These are phyloP conservation scores for Eilema caniola DNA, from an alignment of 2,888 invertebrate genomes.

Conservation along the genomic window DNA sequence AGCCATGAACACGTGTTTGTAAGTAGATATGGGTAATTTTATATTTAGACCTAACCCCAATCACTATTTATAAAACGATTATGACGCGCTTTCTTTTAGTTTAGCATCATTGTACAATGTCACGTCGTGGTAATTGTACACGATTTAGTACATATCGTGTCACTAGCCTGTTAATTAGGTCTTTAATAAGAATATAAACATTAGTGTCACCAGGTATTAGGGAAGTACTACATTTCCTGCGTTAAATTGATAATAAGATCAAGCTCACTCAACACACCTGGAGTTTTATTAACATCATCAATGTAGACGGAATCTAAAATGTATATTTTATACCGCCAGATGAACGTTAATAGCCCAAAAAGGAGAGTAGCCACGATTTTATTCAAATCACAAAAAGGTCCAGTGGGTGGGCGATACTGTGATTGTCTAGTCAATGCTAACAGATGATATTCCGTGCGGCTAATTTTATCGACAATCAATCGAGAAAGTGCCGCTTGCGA, in stretches of 20 bases:
- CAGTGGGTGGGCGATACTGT: constrained; percentile 43
- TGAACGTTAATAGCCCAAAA: constrained; percentile 54
- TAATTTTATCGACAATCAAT: constrained; percentile 75
- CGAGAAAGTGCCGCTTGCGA: constrained; percentile 67
- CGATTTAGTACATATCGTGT: constrained; percentile 10
- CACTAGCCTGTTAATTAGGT: constrained; percentile 39
- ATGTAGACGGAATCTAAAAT: constrained; percentile 53
- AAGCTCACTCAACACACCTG: background rate
- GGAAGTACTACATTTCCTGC: background rate
- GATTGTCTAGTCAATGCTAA: constrained; percentile 47
- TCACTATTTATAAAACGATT: constrained; percentile 45
- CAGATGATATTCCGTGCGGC: constrained; percentile 50
- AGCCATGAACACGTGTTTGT: constrained; percentile 28
- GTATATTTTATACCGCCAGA: constrained; percentile 56
- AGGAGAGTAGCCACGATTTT: constrained; percentile 46
- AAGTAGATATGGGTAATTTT: constrained; percentile 37
- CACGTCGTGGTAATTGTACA: background rate
- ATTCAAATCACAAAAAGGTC: constrained; percentile 48
- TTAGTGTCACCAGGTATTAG: background rate
- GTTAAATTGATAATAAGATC: constrained; percentile 4
- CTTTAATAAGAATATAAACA: constrained; percentile 30
- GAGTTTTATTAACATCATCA: constrained; percentile 32
- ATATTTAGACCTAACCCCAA: constrained; percentile 51
- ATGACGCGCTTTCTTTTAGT: constrained; percentile 23
- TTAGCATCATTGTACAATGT: constrained; percentile 17